A percentile compares a stretch with the other conserved stretches of the same genome.
Conservation (phyloP, 2,797 vertebrate genomes). For the Argya squamiceps region DNA sequence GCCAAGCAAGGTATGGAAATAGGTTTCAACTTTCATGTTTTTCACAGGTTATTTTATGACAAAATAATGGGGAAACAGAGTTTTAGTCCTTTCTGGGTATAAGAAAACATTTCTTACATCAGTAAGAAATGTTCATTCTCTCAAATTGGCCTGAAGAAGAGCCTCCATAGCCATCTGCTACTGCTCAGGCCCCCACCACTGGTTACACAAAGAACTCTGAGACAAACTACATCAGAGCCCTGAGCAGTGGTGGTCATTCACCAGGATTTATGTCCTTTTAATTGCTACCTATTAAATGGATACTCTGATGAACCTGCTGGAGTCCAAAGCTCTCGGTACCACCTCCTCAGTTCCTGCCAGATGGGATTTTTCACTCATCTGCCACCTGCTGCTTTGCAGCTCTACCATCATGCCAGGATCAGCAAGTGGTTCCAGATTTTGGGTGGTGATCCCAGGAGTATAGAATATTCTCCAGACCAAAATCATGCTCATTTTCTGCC, state of each 20-base stretch:
- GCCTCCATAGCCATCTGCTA: accelerated
- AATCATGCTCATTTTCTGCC: neutral
- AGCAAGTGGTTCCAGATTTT: neutral
- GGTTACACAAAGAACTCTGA: neutral
- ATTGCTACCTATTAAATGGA: neutral
- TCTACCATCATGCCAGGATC: neutral
- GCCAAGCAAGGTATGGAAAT: neutral
- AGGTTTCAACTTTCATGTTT: neutral
- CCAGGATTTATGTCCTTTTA: neutral
- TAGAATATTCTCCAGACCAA: neutral
- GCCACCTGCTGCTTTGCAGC: neutral
- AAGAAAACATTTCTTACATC: neutral
- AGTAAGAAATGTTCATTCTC: neutral
- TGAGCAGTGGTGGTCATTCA: neutral
- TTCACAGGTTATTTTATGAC: neutral
- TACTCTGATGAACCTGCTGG: neutral
- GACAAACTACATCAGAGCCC: neutral
- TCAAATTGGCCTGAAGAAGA: neutral
- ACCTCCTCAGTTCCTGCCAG: neutral
- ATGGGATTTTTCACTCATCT: neutral
- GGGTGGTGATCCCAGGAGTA: neutral
- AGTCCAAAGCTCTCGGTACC: neutral
- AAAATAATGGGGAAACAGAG: neutral
- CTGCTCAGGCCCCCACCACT: neutral
- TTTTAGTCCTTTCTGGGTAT: neutral